A percentile compares a stretch with the other conserved stretches of the same genome.
Evolutionary conservation across 2,797 vertebrate genomes (phyloP).

Genomic region (Halcyon badia): DNA sequence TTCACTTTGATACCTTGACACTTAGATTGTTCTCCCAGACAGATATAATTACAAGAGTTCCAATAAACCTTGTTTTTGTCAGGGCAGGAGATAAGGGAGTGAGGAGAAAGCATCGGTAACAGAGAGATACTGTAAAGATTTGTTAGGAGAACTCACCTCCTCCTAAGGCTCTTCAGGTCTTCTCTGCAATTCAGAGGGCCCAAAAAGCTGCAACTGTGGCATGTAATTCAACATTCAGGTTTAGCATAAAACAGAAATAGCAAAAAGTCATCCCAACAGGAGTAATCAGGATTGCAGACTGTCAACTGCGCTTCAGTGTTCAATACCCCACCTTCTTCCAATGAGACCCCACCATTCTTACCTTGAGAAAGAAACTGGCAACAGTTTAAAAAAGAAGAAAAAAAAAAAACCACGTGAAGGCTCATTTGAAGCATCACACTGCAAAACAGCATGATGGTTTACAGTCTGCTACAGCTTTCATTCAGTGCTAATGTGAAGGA

Average conservation of each 20-base stretch:
- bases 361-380: neutral
- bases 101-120: neutral
- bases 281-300: neutral
- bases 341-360: neutral
- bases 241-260: neutral
- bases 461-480: neutral
- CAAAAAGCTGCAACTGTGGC: neutral
- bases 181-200: neutral
- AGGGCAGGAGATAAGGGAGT: neutral
- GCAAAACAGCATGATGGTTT: neutral
- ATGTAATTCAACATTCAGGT: neutral
- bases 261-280: neutral
- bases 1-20: constrained; percentile 58
- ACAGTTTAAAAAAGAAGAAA: neutral
- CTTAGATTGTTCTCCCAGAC: constrained; percentile 37
- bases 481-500: neutral
- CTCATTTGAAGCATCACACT: neutral
- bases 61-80: neutral
- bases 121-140: neutral
- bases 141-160: neutral
- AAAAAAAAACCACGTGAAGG: neutral
- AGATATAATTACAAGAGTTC: constrained; percentile 39
- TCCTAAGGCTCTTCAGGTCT: neutral
- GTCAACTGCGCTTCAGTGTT: neutral
- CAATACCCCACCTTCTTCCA: neutral